Evolutionary conservation across 2,888 invertebrate genomes (phyloP), one percentile per base, ranked within the genome.

Genomic region (Molanna angustata): DNA sequence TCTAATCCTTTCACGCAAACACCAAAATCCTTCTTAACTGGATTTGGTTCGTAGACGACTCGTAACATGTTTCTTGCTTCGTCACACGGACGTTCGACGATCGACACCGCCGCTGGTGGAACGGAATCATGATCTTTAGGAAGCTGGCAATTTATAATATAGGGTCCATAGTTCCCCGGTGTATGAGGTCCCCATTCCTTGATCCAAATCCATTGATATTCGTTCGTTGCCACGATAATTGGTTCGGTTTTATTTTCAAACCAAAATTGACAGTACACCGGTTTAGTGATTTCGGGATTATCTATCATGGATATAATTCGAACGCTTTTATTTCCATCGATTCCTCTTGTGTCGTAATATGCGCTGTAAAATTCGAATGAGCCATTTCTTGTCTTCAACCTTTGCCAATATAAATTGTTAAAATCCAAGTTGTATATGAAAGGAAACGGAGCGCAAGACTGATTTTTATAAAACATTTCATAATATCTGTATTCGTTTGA

Each of bases 1-100:
- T 95, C 94, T 49, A 96, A 75, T 0, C 95, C 95, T 69, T 94
- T 94, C 17, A 94, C 94, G 69, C 94, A 94, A 2, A 94, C 93
- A 1, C 93, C 94, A 67, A 94, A 93, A 9, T 84, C 83, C 17
- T 88, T 86, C 63, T 87, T 85, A 64, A 84, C 86, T 47, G 72
- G 71, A 0, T 90, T 90, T 51, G 82, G 81, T 66, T 90, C 85
- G 72, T 88, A 86, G 62, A 90, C 86, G 1, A 94, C 90, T 49
- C 87, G 76, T 55, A 94, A 71, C 68, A 90, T 90, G 65, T 90
- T 94, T 35, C 86, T 88, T 18, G 91, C 86, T 59, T 85, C 88
- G 67, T 92, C 90, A 72, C 94, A 94, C 27, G 85, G 82, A 62
- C 81, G 84, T 70, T 90, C 89, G 47, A 93, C 93, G 62, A 94